Conservation (phyloP, 2,888 invertebrate genomes). For the Brachyptera putata region DNA sequence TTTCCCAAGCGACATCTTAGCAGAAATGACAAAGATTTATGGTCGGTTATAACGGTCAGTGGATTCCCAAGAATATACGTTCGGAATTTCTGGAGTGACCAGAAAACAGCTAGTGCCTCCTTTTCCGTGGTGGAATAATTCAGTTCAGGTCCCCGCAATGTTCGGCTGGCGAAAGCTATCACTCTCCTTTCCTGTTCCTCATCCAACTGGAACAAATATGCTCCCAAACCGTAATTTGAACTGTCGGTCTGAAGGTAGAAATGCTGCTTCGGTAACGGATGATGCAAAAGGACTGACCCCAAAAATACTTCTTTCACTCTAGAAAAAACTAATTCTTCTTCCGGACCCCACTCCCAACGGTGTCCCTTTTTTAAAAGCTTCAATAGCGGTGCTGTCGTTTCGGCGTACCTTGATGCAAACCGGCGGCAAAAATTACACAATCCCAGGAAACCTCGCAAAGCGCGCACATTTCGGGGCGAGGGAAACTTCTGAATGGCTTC, state of each 20-base stretch:
- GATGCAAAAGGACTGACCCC: neutral
- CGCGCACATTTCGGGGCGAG: constrained; percentile 26
- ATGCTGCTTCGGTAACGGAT: neutral
- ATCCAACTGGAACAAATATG: neutral
- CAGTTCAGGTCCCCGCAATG: constrained; percentile 39
- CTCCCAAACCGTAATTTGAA: neutral
- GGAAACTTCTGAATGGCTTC: constrained; percentile 28
- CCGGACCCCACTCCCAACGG: constrained; percentile 30
- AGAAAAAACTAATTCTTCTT: constrained; percentile 31
- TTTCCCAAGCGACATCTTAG: neutral
- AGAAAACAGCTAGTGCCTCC: constrained; percentile 42
- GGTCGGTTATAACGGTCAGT: neutral
- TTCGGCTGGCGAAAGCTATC: constrained; percentile 38
- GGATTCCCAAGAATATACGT: neutral
- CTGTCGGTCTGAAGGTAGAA: constrained; percentile 9
- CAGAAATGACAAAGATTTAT: constrained; percentile 11
- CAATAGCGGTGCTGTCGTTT: constrained; percentile 35
- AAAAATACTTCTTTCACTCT: constrained; percentile 31
- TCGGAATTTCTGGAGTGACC: constrained; percentile 31
- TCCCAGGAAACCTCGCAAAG: constrained; percentile 37
- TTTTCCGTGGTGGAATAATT: constrained; percentile 45
- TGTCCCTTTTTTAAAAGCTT: constrained; percentile 34
- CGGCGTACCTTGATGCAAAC: constrained; percentile 36
- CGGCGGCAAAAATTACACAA: constrained; percentile 37
- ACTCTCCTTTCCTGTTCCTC: constrained; percentile 28